Conservation (phyloP, 2,888 invertebrate species). For the Ischnus inquisitorius region DNA sequence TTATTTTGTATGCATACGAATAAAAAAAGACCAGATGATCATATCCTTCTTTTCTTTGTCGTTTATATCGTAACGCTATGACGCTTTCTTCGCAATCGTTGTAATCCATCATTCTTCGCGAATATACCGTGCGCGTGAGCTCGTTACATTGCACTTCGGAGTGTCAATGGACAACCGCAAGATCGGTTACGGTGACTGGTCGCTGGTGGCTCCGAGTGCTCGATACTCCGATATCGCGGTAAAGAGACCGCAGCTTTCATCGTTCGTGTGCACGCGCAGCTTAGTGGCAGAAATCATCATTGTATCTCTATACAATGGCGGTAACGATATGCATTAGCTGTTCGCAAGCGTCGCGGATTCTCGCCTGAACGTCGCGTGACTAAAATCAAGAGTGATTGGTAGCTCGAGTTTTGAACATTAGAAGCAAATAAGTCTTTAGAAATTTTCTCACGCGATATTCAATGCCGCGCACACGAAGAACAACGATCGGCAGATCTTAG, state of each 20-base stretch:
- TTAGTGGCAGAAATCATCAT: neutral
- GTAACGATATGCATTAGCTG: neutral
- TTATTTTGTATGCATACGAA: conserved; percentile 63
- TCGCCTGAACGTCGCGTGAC: neutral
- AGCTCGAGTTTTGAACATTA: neutral
- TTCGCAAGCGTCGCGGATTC: neutral
- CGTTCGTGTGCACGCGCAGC: conserved; percentile 17
- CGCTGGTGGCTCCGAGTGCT: conserved; percentile 21
- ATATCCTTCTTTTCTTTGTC: neutral
- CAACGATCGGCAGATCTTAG: no score
- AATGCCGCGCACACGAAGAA: neutral
- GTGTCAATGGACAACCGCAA: conserved; percentile 61
- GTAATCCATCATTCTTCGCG: neutral
- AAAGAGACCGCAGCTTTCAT: conserved; percentile 53
- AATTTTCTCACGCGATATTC: neutral
- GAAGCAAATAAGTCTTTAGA: neutral
- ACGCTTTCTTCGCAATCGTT: neutral
- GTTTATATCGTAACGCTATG: no score
- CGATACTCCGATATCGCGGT: conserved; percentile 30
- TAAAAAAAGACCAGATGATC: conserved; percentile 19
- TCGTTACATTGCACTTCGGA: conserved; percentile 26
- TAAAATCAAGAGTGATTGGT: neutral
- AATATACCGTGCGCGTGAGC: neutral
- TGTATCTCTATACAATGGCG: neutral
- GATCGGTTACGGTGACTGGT: conserved; percentile 44